Conservation (phyloP, 2,113 vertebrate genomes). For the Todiramphus chloris region DNA sequence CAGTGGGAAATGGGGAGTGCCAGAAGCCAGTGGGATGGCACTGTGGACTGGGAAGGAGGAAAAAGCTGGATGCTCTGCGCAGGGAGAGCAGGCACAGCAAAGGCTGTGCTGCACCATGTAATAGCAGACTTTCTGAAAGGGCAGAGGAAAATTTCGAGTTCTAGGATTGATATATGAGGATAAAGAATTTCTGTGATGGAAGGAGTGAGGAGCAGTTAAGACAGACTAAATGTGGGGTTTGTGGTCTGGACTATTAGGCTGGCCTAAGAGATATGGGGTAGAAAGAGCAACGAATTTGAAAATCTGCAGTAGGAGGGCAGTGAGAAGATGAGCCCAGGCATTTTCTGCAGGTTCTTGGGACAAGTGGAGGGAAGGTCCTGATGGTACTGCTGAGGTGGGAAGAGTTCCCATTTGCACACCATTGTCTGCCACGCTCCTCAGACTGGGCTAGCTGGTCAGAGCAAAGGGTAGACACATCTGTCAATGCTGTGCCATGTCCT, state of each 20-base stretch:
- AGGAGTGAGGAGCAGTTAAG: not conserved
- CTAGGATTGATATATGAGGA: not conserved
- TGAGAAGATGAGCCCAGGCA: not conserved
- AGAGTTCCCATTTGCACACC: not conserved
- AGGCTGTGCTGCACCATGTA: not conserved
- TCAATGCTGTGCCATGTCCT: not conserved
- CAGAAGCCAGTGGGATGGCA: not conserved
- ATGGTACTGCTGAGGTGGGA: not conserved
- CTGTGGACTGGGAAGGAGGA: not conserved
- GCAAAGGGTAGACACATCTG: not conserved
- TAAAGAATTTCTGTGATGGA: not conserved
- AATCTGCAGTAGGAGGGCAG: not conserved
- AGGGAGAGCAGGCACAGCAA: not conserved
- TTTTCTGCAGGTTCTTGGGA: not conserved
- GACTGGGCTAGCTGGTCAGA: not conserved
- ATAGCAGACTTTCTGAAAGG: not conserved
- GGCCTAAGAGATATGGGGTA: not conserved
- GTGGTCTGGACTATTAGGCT: not conserved
- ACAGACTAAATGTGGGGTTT: not conserved
- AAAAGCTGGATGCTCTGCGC: not conserved
- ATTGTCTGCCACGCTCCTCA: not conserved
- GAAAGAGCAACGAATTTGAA: not conserved
- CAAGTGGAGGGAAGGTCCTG: not conserved
- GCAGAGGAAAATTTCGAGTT: not conserved
- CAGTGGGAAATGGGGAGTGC: not conserved